Evolutionary conservation across 2,797 vertebrate genomes (phyloP).

Genomic region (Schizopygopsis pylzovi): DNA sequence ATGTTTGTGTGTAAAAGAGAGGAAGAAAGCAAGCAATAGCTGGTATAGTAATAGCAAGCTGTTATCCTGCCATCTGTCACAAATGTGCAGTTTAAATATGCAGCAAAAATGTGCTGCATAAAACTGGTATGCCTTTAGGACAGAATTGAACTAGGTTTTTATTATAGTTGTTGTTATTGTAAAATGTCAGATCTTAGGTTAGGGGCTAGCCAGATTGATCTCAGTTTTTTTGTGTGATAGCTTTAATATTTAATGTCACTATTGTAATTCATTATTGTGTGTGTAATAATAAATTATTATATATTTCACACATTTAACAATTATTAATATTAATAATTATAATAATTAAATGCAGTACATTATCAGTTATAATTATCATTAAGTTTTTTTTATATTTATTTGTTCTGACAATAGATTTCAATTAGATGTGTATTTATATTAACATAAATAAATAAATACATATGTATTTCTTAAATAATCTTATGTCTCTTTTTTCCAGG

Average conservation of each 20-base stretch:
- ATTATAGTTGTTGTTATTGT: slow-evolving; percentile 19
- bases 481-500: slow-evolving; percentile 45
- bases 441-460: neutral
- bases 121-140: slow-evolving; percentile 1
- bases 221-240: neutral
- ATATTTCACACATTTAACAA: neutral
- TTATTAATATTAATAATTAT: too few species aligned
- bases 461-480: neutral
- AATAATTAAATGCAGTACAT: neutral
- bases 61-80: slow-evolving; percentile 40
- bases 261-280: neutral
- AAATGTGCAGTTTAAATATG: slow-evolving; percentile 50
- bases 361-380: neutral
- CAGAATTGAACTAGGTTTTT: neutral
- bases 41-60: slow-evolving; percentile 25
- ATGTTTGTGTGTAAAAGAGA: neutral
- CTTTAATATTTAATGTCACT: neutral
- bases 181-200: slow-evolving; percentile 14
- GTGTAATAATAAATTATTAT: neutral
- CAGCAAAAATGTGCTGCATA: slow-evolving; percentile 13
- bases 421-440: neutral
- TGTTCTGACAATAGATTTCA: neutral
- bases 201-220: neutral
- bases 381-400: neutral
- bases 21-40: neutral